Evolutionary conservation across 2,113 vertebrate genomes (phyloP).

Genomic region (Mormyrus lacerda): DNA sequence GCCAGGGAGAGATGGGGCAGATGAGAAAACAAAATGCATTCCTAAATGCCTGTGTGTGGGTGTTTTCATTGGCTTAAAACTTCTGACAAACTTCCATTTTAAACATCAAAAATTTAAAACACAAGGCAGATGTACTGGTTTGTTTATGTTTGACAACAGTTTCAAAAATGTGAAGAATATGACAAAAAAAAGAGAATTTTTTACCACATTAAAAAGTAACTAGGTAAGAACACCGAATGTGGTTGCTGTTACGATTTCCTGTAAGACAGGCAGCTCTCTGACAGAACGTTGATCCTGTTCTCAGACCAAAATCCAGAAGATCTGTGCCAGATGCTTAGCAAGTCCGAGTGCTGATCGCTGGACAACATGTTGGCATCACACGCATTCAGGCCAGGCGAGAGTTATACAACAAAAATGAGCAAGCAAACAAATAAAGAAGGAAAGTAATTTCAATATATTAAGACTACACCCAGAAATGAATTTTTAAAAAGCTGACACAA

Average conservation of each 20-base stretch:
- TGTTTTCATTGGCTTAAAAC: neutral
- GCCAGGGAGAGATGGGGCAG: neutral
- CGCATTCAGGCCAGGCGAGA: neutral
- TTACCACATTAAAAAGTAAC: neutral
- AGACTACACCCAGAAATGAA: conserved; percentile 9
- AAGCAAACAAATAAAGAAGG: neutral
- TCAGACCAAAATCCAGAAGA: neutral
- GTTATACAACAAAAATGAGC: neutral
- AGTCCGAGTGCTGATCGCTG: neutral
- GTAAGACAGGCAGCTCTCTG: neutral
- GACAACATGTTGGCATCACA: neutral
- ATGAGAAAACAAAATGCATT: neutral
- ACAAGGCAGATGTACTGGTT: neutral
- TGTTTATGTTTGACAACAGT: neutral
- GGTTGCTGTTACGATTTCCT: neutral
- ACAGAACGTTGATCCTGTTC: neutral
- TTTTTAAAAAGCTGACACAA: conserved; percentile 16
- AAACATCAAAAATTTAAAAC: neutral
- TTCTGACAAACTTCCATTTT: neutral
- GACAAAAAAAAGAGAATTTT: neutral
- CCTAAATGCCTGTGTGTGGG: neutral
- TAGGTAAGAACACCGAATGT: neutral
- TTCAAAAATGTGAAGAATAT: neutral
- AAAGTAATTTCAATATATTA: neutral
- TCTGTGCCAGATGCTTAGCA: neutral